These are phyloP conservation scores for Ptiloglossa arizonensis DNA, from an alignment of 1,140 invertebrate species.

Conservation along the genomic window DNA sequence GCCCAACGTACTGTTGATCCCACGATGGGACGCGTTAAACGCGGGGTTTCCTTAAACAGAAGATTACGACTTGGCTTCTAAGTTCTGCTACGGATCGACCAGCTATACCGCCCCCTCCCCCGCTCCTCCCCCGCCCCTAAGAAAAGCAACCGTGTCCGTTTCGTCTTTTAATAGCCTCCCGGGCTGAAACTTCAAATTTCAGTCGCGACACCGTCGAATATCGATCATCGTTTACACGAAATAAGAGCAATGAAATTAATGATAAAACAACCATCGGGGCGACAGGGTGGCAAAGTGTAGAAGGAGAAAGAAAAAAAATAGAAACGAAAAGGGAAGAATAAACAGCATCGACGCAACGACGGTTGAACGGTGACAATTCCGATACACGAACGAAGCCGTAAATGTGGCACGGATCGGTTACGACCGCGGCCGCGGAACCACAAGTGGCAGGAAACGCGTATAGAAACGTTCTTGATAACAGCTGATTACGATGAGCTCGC, in stretches of 20 bases:
- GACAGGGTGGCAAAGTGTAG: neutral
- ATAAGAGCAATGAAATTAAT: conserved; percentile 25
- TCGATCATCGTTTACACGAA: conserved; percentile 45
- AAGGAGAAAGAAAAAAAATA: neutral
- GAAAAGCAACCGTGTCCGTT: conserved; percentile 7
- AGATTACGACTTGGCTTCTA: conserved; percentile 76
- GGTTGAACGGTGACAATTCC: conserved; percentile 17
- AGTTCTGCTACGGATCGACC: conserved; percentile 61
- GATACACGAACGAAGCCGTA: conserved; percentile 13
- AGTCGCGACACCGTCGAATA: conserved; percentile 8
- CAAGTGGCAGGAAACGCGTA: conserved; percentile 52
- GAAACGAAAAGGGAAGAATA: neutral
- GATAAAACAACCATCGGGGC: conserved; percentile 11
- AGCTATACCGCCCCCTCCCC: neutral
- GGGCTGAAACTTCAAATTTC: conserved; percentile 33
- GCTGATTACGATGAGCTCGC: conserved; percentile 61
- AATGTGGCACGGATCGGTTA: conserved; percentile 47
- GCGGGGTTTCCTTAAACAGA: conserved; percentile 75
- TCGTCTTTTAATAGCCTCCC: conserved; percentile 18
- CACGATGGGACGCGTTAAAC: conserved; percentile 11
- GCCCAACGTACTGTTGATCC: conserved; percentile 1
- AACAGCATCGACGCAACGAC: too few species aligned
- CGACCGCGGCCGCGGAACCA: conserved; percentile 29
- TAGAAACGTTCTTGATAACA: conserved; percentile 58
- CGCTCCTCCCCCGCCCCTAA: neutral